Evolutionary conservation across 2,797 vertebrate genomes (phyloP).

Genomic region (Neostethus bicornis): DNA sequence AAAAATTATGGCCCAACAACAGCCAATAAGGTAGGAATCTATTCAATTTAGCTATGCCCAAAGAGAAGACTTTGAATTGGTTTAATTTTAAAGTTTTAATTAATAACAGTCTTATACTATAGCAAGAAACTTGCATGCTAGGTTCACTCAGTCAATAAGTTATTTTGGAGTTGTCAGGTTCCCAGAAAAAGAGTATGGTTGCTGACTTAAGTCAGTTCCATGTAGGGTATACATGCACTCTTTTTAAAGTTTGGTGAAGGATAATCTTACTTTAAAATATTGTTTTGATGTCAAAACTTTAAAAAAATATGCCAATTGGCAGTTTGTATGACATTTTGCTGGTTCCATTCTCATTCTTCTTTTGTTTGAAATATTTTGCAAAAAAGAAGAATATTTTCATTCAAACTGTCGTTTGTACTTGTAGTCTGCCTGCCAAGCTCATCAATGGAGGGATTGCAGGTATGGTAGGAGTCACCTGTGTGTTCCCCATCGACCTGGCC

Average conservation of each 20-base stretch:
- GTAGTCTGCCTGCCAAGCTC: slow-evolving; percentile 86
- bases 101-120: no score
- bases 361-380: not conserved
- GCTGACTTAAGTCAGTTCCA: slow-evolving; percentile 10
- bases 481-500: slow-evolving; percentile 88
- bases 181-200: slow-evolving; percentile 6
- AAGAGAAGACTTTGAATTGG: not conserved
- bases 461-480: slow-evolving; percentile 87
- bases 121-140: slow-evolving; percentile 15
- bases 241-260: not conserved
- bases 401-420: slow-evolving; percentile 18
- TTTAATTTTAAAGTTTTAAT: no score
- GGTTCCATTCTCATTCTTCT: not conserved
- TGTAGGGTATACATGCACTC: not conserved
- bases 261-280: not conserved
- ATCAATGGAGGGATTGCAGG: slow-evolving; percentile 89
- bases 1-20: slow-evolving; percentile 72
- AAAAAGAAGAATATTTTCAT: not conserved
- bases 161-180: slow-evolving; percentile 51
- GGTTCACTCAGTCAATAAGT: slow-evolving; percentile 22
- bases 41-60: not conserved
- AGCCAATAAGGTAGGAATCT: slow-evolving; percentile 69
- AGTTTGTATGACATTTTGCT: not conserved
- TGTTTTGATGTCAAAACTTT: no score
- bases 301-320: no score